phyloP scores from a whole-genome alignment of 35 echinoderm and acorn worm species.

The Ophioderma brevispina region DNA sequence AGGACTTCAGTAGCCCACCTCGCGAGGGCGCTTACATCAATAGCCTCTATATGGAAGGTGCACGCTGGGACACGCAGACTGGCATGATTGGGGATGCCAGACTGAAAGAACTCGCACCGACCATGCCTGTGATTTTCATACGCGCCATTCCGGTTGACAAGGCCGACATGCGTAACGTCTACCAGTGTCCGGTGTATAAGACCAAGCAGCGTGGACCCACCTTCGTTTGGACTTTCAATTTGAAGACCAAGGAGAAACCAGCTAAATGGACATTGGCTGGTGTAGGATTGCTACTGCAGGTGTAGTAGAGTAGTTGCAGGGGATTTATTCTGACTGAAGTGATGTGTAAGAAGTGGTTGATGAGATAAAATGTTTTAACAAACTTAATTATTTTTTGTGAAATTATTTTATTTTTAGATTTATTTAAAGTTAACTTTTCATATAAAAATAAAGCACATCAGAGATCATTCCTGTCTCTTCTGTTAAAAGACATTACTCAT shows the following conservation, averaged over 20 bases:
- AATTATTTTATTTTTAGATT: no score
- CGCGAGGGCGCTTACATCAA: slow-evolving; percentile 91
- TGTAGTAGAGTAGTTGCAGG: no score
- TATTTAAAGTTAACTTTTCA: no score
- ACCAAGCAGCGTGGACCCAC: slow-evolving; percentile 96
- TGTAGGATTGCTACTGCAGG: slow-evolving; percentile 85
- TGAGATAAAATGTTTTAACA: no score
- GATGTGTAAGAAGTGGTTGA: no score
- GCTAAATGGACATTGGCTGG: slow-evolving; percentile 96
- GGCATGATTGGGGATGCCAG: slow-evolving; percentile 91
- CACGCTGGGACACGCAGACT: slow-evolving; percentile 95
- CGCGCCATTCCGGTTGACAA: slow-evolving; percentile 96
- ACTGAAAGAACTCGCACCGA: slow-evolving; percentile 87
- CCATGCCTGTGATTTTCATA: slow-evolving; percentile 97
- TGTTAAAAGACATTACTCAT: no score
- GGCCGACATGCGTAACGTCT: slow-evolving; percentile 88
- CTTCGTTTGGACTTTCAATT: slow-evolving; percentile 98
- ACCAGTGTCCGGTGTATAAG: slow-evolving; percentile 99
- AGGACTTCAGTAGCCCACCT: slow-evolving; percentile 96
- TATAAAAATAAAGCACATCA: no score
- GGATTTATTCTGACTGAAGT: no score
- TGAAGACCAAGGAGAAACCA: slow-evolving; percentile 97
- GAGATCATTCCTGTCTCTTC: no score
- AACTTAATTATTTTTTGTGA: no score
- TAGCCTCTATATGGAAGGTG: slow-evolving; percentile 95